Evolutionary conservation across 2,888 invertebrate genomes (phyloP).

Genomic region (Acanthoscelides obtectus): DNA sequence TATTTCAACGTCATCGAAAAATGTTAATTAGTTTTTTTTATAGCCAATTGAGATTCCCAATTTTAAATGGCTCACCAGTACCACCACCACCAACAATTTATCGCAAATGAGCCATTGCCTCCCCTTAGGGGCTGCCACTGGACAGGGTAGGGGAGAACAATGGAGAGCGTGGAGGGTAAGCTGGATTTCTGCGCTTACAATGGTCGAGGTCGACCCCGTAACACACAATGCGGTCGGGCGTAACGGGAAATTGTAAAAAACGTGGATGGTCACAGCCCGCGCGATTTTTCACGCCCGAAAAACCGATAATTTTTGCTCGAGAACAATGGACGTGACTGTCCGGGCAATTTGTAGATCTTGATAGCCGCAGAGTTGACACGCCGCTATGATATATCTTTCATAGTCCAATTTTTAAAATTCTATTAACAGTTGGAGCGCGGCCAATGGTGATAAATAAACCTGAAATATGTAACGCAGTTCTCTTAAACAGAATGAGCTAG

Average conservation of each 20-base stretch:
- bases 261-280: not conserved
- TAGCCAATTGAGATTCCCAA: constrained; percentile 1
- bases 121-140: no score
- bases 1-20: no score
- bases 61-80: no score
- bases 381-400: not conserved
- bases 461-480: not conserved
- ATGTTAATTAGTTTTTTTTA: no score
- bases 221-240: not conserved
- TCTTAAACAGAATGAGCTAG: no score
- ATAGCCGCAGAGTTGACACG: not conserved
- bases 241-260: not conserved
- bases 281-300: not conserved
- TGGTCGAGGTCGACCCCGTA: not conserved
- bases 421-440: not conserved
- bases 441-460: not conserved
- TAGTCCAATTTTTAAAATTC: not conserved
- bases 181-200: not conserved
- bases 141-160: not conserved
- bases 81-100: no score
- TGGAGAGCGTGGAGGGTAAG: not conserved
- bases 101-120: no score
- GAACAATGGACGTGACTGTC: not conserved
- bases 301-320: not conserved
- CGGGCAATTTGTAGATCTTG: not conserved